Percentiles rank a stretch among this genome's conserved stretches.
Evolutionary conservation across 2,888 invertebrate genomes (phyloP).

Genomic region (Allolobophora icterica): DNA sequence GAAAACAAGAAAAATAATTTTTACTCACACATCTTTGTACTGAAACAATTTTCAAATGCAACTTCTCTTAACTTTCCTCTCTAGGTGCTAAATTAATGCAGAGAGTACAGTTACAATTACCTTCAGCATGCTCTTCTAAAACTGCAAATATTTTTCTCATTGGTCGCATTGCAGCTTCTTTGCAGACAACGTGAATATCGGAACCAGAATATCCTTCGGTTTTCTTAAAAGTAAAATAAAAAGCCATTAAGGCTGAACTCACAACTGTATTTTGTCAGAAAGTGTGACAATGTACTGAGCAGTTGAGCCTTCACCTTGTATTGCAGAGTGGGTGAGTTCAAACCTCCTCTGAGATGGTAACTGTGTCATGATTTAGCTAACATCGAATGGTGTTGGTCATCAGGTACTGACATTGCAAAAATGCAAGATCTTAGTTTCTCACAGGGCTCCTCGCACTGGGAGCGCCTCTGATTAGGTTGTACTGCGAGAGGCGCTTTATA

Average conservation of each 20-base stretch:
- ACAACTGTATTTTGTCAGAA: background rate
- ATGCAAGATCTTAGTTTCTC: background rate
- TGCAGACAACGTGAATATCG: slow-evolving; percentile 84
- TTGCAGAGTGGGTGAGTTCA: background rate
- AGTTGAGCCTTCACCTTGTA: background rate
- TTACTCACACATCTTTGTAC: no score
- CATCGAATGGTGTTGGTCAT: background rate
- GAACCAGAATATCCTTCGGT: slow-evolving; percentile 86
- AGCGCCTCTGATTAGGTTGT: no score
- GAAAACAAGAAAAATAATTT: no score
- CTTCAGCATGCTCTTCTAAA: slow-evolving; percentile 66
- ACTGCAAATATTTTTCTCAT: slow-evolving; percentile 74
- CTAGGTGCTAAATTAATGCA: background rate
- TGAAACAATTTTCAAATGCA: no score
- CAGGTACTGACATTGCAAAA: background rate
- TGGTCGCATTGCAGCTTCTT: slow-evolving; percentile 84
- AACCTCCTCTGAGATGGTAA: background rate
- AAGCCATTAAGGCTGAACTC: background rate
- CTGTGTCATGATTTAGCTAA: background rate
- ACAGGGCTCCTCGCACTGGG: no score
- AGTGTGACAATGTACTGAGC: background rate
- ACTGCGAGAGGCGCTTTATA: no score
- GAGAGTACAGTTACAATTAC: slow-evolving; percentile 47
- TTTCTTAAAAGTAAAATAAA: slow-evolving; percentile 57
- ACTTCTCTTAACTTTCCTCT: background rate